Conservation (phyloP, 1,140 invertebrate genomes). For the Watersipora subatra region DNA sequence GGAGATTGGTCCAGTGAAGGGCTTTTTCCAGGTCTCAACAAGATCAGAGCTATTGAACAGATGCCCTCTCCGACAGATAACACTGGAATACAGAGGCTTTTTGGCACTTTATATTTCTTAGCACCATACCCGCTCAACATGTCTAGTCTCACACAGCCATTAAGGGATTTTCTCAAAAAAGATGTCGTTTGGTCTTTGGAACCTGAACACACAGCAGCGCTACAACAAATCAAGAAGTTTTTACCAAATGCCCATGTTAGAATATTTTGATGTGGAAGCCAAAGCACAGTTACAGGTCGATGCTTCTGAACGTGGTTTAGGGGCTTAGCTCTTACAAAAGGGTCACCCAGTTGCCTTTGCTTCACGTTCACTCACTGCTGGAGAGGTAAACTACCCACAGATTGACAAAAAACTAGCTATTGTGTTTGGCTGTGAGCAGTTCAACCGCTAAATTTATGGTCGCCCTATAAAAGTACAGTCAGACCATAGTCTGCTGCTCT, state of each 20-base stretch:
- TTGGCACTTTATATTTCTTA: no score
- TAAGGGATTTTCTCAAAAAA: no score
- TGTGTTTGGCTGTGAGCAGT: conserved; percentile 5
- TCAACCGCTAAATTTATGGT: neutral
- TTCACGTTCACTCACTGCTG: conserved; percentile 12
- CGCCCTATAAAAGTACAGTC: neutral
- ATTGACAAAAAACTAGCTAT: conserved; percentile 16
- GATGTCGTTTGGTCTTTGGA: no score
- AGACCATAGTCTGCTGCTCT: conserved; percentile 22
- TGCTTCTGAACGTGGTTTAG: conserved; percentile 23
- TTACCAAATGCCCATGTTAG: conserved; percentile 8
- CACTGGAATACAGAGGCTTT: no score
- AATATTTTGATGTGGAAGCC: conserved; percentile 11
- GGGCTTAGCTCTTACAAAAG: conserved; percentile 24
- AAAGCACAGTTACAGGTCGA: conserved; percentile 19
- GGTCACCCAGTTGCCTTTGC: conserved; percentile 15
- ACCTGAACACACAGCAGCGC: no score
- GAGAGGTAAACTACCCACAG: conserved; percentile 14
- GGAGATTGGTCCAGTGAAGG: no score
- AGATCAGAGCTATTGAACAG: no score
- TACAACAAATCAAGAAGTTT: no score
- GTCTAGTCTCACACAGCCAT: no score
- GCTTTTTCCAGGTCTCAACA: no score
- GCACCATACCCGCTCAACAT: no score
- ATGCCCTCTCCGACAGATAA: no score